Conservation (phyloP, 2,113 vertebrate species). For the Pygoscelis antarcticus region DNA sequence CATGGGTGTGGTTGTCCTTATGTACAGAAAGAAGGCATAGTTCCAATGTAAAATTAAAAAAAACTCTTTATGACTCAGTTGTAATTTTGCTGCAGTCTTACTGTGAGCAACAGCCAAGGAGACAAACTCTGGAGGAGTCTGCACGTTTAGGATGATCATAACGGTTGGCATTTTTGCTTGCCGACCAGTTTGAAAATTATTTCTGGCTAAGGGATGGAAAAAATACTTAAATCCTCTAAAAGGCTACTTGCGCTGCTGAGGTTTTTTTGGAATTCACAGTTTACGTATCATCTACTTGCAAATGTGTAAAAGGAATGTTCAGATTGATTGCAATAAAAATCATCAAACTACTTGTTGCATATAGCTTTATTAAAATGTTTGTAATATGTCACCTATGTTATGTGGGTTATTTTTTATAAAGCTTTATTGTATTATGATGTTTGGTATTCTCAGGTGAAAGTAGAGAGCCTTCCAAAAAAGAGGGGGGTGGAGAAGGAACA, state of each 20-base stretch:
- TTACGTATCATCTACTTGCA: not conserved
- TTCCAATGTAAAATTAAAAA: not conserved
- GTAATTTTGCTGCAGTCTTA: not conserved
- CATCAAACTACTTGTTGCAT: not conserved
- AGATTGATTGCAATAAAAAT: not conserved
- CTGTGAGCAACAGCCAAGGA: not conserved
- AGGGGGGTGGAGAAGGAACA: fast-evolving
- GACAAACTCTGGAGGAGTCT: not conserved
- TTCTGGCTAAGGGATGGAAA: not conserved
- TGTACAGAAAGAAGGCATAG: not conserved
- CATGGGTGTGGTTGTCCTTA: not conserved
- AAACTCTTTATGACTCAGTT: not conserved
- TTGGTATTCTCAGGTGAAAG: not conserved
- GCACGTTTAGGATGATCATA: not conserved
- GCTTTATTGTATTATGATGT: not conserved
- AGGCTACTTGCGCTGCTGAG: not conserved
- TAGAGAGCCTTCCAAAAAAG: not conserved
- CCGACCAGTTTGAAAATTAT: not conserved
- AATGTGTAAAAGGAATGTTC: not conserved
- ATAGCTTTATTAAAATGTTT: not conserved
- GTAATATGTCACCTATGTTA: not conserved
- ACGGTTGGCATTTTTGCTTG: not conserved
- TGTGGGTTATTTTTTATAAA: not conserved
- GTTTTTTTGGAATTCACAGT: not conserved
- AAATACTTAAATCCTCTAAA: not conserved